These are phyloP conservation scores for Helicoverpa zea DNA, from an alignment of 1,140 invertebrate genomes.

Conservation along the genomic window DNA sequence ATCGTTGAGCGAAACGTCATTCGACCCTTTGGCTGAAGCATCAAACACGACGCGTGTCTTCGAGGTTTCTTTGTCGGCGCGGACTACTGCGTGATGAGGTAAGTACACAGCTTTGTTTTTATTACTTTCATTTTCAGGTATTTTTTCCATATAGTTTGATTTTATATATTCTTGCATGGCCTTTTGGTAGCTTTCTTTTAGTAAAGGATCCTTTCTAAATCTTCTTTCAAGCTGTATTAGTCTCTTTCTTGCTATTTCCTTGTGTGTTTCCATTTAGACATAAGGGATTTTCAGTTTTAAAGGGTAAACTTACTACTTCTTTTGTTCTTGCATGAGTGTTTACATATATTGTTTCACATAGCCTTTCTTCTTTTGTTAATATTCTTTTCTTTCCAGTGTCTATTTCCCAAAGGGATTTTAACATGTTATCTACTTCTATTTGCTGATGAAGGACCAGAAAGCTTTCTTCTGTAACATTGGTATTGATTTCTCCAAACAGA, in stretches of 20 bases:
- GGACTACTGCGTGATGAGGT: neutral
- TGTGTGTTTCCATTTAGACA: neutral
- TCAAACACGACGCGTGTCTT: neutral
- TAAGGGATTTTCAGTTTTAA: neutral
- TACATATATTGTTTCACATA: conserved; percentile 4
- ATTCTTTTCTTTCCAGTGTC: conserved; percentile 1
- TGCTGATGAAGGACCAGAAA: conserved; percentile 15
- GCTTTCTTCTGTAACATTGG: neutral
- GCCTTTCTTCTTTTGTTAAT: neutral
- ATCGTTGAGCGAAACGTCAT: neutral
- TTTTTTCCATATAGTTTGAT: conserved; percentile 4
- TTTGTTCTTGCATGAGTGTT: neutral
- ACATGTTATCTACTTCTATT: neutral
- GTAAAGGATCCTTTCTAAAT: conserved; percentile 31
- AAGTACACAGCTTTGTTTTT: neutral
- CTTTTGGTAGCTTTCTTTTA: conserved; percentile 47
- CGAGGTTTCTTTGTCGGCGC: neutral
- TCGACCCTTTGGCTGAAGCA: neutral
- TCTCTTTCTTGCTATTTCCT: conserved; percentile 47
- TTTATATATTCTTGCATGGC: conserved; percentile 52
- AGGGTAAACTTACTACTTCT: neutral
- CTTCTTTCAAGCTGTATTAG: conserved; percentile 45
- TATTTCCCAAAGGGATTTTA: neutral
- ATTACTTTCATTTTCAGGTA: neutral
- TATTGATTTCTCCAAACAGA: conserved; percentile 15